These are phyloP conservation scores for Oncorhynchus nerka DNA, from an alignment of 2,113 vertebrate species.

Conservation along the genomic window DNA sequence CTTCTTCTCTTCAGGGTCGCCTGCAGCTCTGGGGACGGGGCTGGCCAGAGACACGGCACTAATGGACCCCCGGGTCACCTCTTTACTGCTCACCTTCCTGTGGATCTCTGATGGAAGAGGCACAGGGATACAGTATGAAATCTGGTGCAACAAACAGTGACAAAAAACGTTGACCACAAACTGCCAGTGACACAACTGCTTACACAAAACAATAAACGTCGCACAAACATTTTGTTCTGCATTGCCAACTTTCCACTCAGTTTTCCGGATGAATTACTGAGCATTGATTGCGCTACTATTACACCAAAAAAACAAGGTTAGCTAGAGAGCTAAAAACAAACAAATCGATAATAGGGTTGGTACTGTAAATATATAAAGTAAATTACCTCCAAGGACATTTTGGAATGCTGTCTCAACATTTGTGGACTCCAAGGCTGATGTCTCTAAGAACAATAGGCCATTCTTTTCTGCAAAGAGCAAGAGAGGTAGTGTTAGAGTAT, in stretches of 20 bases:
- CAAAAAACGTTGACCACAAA: not conserved
- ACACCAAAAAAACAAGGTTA: not conserved
- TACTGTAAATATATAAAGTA: not conserved
- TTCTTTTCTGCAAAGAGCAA: conserved; percentile 62
- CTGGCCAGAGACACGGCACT: conserved; percentile 65
- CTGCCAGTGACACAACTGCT: not conserved
- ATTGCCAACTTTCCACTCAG: too few species aligned
- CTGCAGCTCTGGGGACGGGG: conserved; percentile 22
- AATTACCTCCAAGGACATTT: conserved; percentile 68
- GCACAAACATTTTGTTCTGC: too few species aligned
- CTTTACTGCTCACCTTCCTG: conserved; percentile 81
- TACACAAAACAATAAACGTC: not conserved
- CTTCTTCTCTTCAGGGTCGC: conserved; percentile 55
- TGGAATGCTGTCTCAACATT: conserved; percentile 76
- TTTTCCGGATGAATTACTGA: too few species aligned
- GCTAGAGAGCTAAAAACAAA: not conserved
- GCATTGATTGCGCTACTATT: too few species aligned
- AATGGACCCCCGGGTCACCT: conserved; percentile 72
- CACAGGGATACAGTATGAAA: not conserved
- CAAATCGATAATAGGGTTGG: not conserved
- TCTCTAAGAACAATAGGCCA: conserved; percentile 74
- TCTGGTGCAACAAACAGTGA: not conserved
- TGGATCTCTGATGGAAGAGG: conserved; percentile 80
- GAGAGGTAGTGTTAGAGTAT: not conserved
- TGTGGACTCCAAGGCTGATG: conserved; percentile 72